A percentile compares a stretch with the other conserved stretches of the same genome.
phyloP scores from a whole-genome alignment of 2,113 vertebrate species.

The Sylvietta virens region DNA sequence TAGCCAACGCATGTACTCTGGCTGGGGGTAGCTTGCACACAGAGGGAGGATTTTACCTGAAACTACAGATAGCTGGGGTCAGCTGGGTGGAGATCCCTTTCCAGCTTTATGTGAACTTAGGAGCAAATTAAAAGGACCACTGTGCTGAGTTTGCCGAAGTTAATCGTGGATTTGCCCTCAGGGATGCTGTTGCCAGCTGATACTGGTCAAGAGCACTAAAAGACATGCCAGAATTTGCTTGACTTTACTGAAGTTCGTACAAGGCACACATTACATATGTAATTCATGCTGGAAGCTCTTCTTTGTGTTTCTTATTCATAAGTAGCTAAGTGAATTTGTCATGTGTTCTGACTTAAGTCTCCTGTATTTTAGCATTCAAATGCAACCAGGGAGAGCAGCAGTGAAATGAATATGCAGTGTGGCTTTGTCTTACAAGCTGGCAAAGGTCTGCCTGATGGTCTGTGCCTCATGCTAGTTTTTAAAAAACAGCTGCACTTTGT shows the following conservation, averaged over 20 bases:
- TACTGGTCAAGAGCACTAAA: not conserved
- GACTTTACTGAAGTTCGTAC: not conserved
- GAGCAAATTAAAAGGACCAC: not conserved
- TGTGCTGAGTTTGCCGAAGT: not conserved
- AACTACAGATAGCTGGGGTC: not conserved
- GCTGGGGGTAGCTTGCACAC: not conserved
- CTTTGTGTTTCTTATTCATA: not conserved
- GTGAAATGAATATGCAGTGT: not conserved
- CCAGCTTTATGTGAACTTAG: not conserved
- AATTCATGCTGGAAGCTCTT: not conserved
- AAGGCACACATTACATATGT: accelerated
- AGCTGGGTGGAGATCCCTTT: not conserved
- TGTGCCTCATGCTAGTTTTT: not conserved
- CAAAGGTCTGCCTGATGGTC: not conserved
- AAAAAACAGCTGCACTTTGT: not conserved
- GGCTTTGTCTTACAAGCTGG: not conserved
- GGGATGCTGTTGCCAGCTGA: not conserved
- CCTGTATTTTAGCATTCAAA: not conserved
- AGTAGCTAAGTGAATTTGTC: not conserved
- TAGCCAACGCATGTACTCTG: not conserved
- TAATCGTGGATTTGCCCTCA: not conserved
- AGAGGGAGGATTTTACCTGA: not conserved
- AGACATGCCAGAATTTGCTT: not conserved
- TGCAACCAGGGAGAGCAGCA: not conserved
- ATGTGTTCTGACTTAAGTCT: not conserved